These are phyloP conservation scores for Porites australiensis DNA, from an alignment of 64 coral and sea anemone species.

Conservation along the genomic window DNA sequence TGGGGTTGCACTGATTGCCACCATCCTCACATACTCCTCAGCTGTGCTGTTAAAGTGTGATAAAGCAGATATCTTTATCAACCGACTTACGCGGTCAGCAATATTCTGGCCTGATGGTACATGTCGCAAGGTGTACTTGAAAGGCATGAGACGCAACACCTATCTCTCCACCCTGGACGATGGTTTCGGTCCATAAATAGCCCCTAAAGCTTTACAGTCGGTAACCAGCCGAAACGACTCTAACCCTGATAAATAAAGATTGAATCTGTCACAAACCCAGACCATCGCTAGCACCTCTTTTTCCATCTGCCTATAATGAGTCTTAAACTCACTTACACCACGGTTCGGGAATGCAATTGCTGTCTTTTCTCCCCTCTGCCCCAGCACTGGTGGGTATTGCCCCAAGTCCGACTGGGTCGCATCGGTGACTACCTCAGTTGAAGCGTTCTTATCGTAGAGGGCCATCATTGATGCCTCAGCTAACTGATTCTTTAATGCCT, in stretches of 20 bases:
- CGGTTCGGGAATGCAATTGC: background rate
- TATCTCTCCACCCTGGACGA: conserved; percentile 30
- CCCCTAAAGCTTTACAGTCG: no score
- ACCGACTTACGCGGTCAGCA: conserved; percentile 35
- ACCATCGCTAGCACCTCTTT: conserved; percentile 10
- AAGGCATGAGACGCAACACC: conserved; percentile 32
- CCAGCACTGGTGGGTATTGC: background rate
- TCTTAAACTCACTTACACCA: background rate
- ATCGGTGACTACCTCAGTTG: background rate
- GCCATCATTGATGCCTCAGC: background rate
- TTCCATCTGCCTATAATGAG: conserved; percentile 25
- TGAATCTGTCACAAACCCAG: conserved; percentile 13
- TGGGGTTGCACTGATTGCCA: conserved; percentile 45
- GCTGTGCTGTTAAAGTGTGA: background rate
- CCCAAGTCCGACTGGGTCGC: background rate
- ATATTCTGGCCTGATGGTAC: conserved; percentile 26
- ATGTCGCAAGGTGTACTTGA: conserved; percentile 36
- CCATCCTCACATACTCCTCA: conserved; percentile 58
- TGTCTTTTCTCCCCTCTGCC: background rate
- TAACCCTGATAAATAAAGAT: no score
- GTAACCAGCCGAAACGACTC: no score
- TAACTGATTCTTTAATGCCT: background rate
- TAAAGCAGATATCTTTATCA: background rate
- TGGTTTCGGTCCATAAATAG: background rate
- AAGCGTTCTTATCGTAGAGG: conserved; percentile 3